Conservation (phyloP, 35 echinoderm and acorn worm species). For the Heliocidaris tuberculata region DNA sequence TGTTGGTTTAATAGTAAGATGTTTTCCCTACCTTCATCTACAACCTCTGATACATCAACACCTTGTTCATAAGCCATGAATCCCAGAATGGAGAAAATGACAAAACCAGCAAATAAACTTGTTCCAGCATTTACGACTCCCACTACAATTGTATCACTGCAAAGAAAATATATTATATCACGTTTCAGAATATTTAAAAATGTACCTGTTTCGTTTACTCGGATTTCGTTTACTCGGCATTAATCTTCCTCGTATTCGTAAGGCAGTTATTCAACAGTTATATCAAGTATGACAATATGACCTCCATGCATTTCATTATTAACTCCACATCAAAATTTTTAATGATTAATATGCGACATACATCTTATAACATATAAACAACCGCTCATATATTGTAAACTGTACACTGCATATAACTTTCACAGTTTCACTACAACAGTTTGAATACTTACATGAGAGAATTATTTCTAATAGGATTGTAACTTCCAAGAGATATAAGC, state of each 20-base stretch:
- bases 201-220: not conserved
- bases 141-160: conserved; percentile 82
- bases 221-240: not conserved
- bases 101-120: conserved; percentile 93
- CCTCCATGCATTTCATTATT: too few species aligned
- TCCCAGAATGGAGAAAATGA: conserved; percentile 82
- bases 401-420: too few species aligned
- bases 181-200: not conserved
- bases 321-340: too few species aligned
- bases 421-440: too few species aligned
- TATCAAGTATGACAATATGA: not conserved
- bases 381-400: too few species aligned
- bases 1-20: not conserved
- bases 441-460: conserved; percentile 72
- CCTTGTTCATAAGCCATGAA: conserved; percentile 79
- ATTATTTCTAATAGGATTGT: conserved; percentile 86
- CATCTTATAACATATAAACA: too few species aligned
- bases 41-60: conserved; percentile 65
- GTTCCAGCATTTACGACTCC: conserved; percentile 77
- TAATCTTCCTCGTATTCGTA: not conserved
- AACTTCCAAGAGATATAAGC: conserved; percentile 91
- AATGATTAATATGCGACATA: too few species aligned
- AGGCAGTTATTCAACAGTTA: not conserved
- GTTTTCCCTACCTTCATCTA: conserved; percentile 62
- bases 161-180: not conserved